phyloP scores from a whole-genome alignment of 2,888 invertebrate species.

The Folsomia manolachei region DNA sequence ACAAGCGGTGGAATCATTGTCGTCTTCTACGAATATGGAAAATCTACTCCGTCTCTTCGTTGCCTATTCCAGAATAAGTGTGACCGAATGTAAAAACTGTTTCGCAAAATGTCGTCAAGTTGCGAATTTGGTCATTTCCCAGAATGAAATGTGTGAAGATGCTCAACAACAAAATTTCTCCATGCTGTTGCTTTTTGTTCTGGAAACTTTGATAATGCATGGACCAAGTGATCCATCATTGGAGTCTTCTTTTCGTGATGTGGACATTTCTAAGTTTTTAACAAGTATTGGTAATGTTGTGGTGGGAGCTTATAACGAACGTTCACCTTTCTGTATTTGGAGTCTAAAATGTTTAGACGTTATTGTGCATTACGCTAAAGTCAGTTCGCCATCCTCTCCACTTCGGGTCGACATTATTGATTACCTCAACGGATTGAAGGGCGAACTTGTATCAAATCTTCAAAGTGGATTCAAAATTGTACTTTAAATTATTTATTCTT shows the following conservation, averaged over 20 bases:
- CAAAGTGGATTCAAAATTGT: slow-evolving; percentile 36
- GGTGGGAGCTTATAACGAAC: background rate
- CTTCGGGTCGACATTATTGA: background rate
- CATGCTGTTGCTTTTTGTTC: background rate
- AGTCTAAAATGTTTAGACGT: slow-evolving; percentile 32
- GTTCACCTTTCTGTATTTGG: slow-evolving; percentile 27
- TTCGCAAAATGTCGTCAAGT: slow-evolving; percentile 14
- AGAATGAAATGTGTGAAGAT: background rate
- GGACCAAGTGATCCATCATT: background rate
- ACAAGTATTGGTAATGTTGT: background rate
- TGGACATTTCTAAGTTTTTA: slow-evolving; percentile 1
- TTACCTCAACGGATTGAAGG: slow-evolving; percentile 5
- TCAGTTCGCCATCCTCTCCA: background rate
- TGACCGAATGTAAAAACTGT: slow-evolving; percentile 30
- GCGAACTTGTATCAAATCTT: slow-evolving; percentile 21
- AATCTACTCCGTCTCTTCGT: slow-evolving; percentile 21
- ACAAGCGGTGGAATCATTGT: slow-evolving; percentile 9
- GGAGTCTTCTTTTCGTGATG: background rate
- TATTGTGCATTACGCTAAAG: slow-evolving; percentile 22
- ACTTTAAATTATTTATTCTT: background rate
- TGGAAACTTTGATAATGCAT: slow-evolving; percentile 12
- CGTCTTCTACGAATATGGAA: background rate
- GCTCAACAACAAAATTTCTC: background rate
- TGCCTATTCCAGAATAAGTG: slow-evolving; percentile 31
- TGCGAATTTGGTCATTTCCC: background rate